phyloP scores from a whole-genome alignment of 2,797 vertebrate genomes.

The Coluber constrictor region DNA sequence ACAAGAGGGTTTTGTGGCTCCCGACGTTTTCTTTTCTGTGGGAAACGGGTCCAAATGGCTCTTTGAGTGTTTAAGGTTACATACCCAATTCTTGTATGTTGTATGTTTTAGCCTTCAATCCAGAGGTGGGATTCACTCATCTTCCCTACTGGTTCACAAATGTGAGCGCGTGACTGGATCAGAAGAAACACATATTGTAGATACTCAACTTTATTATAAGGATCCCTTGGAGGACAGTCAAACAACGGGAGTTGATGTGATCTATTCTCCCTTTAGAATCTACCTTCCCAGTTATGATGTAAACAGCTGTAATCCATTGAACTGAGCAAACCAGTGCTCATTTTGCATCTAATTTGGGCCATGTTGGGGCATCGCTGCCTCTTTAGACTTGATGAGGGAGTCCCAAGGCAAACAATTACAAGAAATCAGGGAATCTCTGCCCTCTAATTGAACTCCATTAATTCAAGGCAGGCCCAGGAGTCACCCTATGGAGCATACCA shows the following conservation, averaged over 20 bases:
- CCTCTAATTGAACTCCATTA: conserved; percentile 4
- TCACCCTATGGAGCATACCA: not conserved
- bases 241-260: not conserved
- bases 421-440: conserved; percentile 1
- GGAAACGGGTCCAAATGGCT: no score
- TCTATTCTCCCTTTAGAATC: not conserved
- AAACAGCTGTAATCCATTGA: not conserved
- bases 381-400: not conserved
- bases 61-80: no score
- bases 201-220: not conserved
- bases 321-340: not conserved
- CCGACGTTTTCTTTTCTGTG: no score
- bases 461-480: not conserved
- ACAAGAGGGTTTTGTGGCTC: no score
- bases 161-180: not conserved
- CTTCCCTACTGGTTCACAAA: no score
- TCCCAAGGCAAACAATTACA: conserved; percentile 6
- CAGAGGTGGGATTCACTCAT: no score
- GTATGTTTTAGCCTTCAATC: no score
- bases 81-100: no score
- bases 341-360: conserved; percentile 1
- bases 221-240: not conserved
- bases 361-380: not conserved
- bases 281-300: not conserved
- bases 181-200: not conserved